Evolutionary conservation across 2,113 vertebrate species (phyloP), one percentile per base, ranked within the genome.

Genomic region (Maccullochella peelii): DNA sequence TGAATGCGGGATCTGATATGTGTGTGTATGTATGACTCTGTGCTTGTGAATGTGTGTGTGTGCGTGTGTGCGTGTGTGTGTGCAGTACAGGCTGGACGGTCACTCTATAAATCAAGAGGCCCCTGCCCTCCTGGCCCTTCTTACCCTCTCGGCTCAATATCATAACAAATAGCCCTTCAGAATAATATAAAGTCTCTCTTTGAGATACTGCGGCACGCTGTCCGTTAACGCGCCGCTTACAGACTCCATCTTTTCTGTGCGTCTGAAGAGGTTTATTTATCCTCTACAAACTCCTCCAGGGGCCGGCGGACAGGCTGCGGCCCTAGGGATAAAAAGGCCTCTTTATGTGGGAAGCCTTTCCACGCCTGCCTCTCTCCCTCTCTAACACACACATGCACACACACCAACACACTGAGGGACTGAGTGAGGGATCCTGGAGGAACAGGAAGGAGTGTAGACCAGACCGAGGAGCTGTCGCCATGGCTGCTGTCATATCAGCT

Each of bases 231-330:
- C 21, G 16, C 63, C 40, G 78, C 87, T 40, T 0, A 75, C 79
- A 86, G 83, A 86, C 89, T 82, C 85, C 87, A 79, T 90, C 91
- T 88, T 85, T 86, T 91, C 85, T 91, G 80, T 71, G 61, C 57
- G 68, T 87, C 88, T 93, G 81, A 94, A 92, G 91, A 93, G 91
- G 91, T 94, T 93, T 93, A 93, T 94, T 94, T 93, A 94, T 93
- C 91, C 93, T 93, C 91, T 36, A 80, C 91, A 93, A 93, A 93
- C 90, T 88, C 83, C 69, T 90, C 57, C 84, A 80, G 88, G 84
- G 87, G 88, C 91, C 86, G 79, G 73, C 73, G 59, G 84, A 85
- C 90, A 78, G 84, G 73, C 82, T 52, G 85, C n/a, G 33, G 90
- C 84, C 86, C 73, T 47, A 4, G 81, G 91, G 80, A 93, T 91